These are phyloP conservation scores for Lepus americanus DNA, from an alignment of 2,113 vertebrate genomes.

Conservation along the genomic window DNA sequence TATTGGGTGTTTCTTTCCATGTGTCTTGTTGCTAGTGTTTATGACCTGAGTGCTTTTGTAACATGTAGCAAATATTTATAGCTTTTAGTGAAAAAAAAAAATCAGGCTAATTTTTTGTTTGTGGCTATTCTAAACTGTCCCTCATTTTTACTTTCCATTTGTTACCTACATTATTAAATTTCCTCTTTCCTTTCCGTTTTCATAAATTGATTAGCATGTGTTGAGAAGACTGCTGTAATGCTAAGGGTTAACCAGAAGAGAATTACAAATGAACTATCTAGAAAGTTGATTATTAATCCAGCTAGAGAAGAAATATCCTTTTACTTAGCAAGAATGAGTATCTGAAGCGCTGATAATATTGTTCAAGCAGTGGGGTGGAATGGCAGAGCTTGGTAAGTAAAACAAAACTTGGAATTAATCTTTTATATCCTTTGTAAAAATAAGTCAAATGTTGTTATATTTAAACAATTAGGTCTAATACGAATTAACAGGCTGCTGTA, in stretches of 20 bases:
- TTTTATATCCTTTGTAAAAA: slow-evolving; percentile 57
- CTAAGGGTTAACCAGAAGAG: slow-evolving; percentile 97
- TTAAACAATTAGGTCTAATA: slow-evolving; percentile 69
- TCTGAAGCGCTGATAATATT: slow-evolving; percentile 91
- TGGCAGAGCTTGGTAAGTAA: slow-evolving; percentile 91
- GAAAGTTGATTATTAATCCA: slow-evolving; percentile 98
- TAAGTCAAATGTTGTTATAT: slow-evolving; percentile 59
- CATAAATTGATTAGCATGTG: slow-evolving; percentile 69
- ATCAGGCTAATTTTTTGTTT: slow-evolving; percentile 36
- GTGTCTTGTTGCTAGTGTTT: slow-evolving; percentile 67
- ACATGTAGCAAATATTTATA: slow-evolving; percentile 59
- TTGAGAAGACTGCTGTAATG: slow-evolving; percentile 78
- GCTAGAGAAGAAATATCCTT: slow-evolving; percentile 92
- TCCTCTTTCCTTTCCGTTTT: slow-evolving; percentile 41
- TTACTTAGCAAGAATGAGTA: slow-evolving; percentile 91
- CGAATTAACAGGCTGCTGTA: slow-evolving; percentile 69
- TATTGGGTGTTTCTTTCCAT: slow-evolving; percentile 48
- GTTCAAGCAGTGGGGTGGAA: slow-evolving; percentile 88
- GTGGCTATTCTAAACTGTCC: slow-evolving; percentile 31
- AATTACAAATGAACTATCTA: slow-evolving; percentile 99
- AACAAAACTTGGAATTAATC: slow-evolving; percentile 81
- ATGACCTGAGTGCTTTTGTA: slow-evolving; percentile 61
- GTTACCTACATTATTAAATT: slow-evolving; percentile 63
- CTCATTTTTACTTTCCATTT: slow-evolving; percentile 70
- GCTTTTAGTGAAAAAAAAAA: slow-evolving; percentile 49